phyloP scores from a whole-genome alignment of 2,888 invertebrate genomes.

The Archips xylosteana region DNA sequence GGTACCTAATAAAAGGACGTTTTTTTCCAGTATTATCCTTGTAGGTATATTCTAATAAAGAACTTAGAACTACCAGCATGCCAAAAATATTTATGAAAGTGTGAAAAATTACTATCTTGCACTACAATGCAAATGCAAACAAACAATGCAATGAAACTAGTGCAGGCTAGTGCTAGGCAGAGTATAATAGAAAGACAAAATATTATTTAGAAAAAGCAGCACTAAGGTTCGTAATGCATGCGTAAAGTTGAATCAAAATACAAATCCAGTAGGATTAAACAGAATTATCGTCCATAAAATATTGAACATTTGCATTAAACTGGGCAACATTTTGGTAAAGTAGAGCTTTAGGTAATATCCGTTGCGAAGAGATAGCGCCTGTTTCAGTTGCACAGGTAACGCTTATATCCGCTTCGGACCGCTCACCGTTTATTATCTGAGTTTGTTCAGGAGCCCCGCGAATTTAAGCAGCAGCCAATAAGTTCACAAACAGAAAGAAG shows the following conservation, averaged over 20 bases:
- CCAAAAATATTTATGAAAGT: no score
- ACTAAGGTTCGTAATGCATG: background rate
- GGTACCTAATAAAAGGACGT: no score
- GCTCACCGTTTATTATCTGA: slow-evolving; percentile 36
- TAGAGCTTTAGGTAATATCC: slow-evolving; percentile 33
- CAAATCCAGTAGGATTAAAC: background rate
- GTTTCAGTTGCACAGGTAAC: slow-evolving; percentile 23
- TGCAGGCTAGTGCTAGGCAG: no score
- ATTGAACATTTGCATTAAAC: slow-evolving; percentile 12
- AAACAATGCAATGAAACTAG: no score
- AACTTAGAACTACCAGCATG: no score
- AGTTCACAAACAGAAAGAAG: background rate
- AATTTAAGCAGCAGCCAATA: background rate
- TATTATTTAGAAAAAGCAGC: background rate
- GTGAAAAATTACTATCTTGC: no score
- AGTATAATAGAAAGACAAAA: background rate
- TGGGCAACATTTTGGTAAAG: slow-evolving; percentile 9
- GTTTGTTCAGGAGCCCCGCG: slow-evolving; percentile 43
- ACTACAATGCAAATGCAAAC: no score
- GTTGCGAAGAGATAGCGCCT: slow-evolving; percentile 27
- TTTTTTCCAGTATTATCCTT: no score
- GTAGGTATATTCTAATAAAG: no score
- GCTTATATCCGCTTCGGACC: slow-evolving; percentile 27
- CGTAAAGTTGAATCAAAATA: background rate
- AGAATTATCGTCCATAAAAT: slow-evolving; percentile 5